Conservation (phyloP, 2,888 invertebrate species). For the Drosophila acutilabella region DNA sequence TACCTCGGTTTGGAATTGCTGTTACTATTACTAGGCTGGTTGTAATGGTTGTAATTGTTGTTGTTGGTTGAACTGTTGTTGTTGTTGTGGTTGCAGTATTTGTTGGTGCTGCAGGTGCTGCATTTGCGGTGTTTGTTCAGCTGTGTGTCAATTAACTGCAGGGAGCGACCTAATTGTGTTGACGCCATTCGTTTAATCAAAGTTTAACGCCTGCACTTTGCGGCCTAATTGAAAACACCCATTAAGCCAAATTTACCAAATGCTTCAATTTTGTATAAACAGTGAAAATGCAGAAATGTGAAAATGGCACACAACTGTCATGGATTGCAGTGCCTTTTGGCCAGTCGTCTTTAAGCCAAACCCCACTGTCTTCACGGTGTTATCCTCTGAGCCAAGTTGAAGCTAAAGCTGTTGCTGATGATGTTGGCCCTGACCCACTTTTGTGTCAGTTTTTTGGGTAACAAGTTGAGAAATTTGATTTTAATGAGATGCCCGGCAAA, state of each 20-base stretch:
- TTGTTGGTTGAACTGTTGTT: conserved; percentile 2
- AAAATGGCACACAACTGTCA: conserved; percentile 7
- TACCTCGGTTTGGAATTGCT: conserved; percentile 32
- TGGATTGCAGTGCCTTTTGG: conserved; percentile 4
- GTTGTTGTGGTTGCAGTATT: conserved; percentile 1
- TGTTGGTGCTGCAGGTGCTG: conserved; percentile 28
- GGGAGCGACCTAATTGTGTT: conserved; percentile 68
- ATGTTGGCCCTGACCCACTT: conserved; percentile 68
- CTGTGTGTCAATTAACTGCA: conserved; percentile 70
- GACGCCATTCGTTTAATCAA: conserved; percentile 70
- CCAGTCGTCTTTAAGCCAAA: neutral
- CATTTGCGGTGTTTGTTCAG: conserved; percentile 53
- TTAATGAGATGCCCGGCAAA: conserved; percentile 71
- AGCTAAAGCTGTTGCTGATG: conserved; percentile 17
- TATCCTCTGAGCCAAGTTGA: conserved; percentile 13
- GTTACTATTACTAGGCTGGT: conserved; percentile 12
- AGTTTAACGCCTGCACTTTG: conserved; percentile 63
- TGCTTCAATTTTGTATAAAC: conserved; percentile 42
- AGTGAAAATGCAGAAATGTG: neutral
- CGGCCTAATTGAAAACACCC: conserved; percentile 68
- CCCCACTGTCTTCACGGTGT: conserved; percentile 45
- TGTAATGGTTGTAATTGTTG: conserved; percentile 14
- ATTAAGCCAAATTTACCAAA: conserved; percentile 46
- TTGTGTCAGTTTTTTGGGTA: conserved; percentile 30
- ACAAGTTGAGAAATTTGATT: conserved; percentile 66